A percentile compares a stretch with the other conserved stretches of the same genome.
phyloP scores from a whole-genome alignment of 1,140 invertebrate species.

The Platyura marginata region DNA sequence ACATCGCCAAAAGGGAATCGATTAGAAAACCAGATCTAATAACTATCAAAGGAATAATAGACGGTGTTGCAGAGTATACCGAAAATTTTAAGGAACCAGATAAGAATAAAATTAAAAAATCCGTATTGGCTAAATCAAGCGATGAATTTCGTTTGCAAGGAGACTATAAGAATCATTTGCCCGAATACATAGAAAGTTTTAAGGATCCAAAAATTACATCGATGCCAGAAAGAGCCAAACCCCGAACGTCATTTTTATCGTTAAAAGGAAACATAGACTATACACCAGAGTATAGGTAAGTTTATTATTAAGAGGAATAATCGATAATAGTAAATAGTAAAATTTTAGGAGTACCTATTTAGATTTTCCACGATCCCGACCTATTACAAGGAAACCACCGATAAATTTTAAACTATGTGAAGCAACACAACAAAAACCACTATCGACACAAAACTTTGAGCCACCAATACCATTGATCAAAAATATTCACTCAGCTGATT shows the following conservation, averaged over 20 bases:
- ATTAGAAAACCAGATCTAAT: slow-evolving; percentile 21
- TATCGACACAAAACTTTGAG: too few species aligned
- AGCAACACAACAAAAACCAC: background rate
- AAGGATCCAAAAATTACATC: slow-evolving; percentile 20
- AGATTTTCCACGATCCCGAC: slow-evolving; percentile 19
- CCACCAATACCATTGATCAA: too few species aligned
- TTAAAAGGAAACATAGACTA: slow-evolving; percentile 22
- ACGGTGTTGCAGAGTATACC: slow-evolving; percentile 16
- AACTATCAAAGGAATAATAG: slow-evolving; percentile 11
- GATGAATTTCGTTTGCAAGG: slow-evolving; percentile 18
- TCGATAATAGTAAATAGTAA: background rate
- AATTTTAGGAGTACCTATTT: slow-evolving; percentile 14
- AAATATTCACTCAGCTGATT: background rate
- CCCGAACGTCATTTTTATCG: slow-evolving; percentile 16
- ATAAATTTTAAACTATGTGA: slow-evolving; percentile 18
- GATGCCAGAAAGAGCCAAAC: slow-evolving; percentile 20
- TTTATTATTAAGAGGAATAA: background rate
- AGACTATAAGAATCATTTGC: slow-evolving; percentile 19
- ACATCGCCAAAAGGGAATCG: slow-evolving; percentile 19
- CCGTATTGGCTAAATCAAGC: slow-evolving; percentile 13
- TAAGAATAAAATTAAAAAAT: slow-evolving; percentile 14
- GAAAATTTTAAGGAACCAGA: slow-evolving; percentile 18
- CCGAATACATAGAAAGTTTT: slow-evolving; percentile 23
- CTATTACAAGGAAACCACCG: slow-evolving; percentile 17
- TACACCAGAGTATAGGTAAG: slow-evolving; percentile 17